Base-by-base conservation (phyloP, 53 echinoderm and acorn worm species). In the Paelopatides confundens region DNA sequence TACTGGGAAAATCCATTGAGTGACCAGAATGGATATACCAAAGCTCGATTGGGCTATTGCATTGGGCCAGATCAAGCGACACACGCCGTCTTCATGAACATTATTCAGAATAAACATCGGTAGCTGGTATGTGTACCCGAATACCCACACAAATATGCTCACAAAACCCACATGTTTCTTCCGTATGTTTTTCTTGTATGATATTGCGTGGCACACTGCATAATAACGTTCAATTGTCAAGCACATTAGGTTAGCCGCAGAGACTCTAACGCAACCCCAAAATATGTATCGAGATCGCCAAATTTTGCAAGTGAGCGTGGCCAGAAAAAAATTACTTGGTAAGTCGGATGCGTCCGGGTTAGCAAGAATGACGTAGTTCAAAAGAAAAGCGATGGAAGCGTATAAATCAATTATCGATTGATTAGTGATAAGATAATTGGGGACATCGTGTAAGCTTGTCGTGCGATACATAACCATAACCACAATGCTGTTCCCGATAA, bases 21-120 rank as follows among this genome's bases (percentile, higher is more conserved):
- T 82, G 23, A 93, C 58, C 52, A 95, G 90, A 62, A 95, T 67
- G 51, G 88, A 53, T 17, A 88, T 74, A 24, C 95, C 95, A 26
- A 62, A 90, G 17, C 64, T 53, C 32, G 69, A 77, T 65, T 90
- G 92, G 11, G 65, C 71, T 32, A 66, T 62, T 0, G 24, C 28
- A 31, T 47, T 64, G 39, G 92, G 90, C 95, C 95, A 95, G 29
- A 85, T 78, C 31, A 79, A 50, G 30, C 38, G 63, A 81, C 95
- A 95, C 30, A 65, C 88, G 49, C 87, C 77, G 46, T 85, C 85
- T 24, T 64, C 85, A 35, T 64, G 65, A 0, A 66, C 77, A 27
- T 58, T 70, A 35, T 85, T 85, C 17, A 85, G 47, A 14, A 64
- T 26, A 23, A 77, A 71, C 90, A 77, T 76, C 28, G 71, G 76